phyloP scores from a whole-genome alignment of 2,888 invertebrate species.

The Agrochola litura region DNA sequence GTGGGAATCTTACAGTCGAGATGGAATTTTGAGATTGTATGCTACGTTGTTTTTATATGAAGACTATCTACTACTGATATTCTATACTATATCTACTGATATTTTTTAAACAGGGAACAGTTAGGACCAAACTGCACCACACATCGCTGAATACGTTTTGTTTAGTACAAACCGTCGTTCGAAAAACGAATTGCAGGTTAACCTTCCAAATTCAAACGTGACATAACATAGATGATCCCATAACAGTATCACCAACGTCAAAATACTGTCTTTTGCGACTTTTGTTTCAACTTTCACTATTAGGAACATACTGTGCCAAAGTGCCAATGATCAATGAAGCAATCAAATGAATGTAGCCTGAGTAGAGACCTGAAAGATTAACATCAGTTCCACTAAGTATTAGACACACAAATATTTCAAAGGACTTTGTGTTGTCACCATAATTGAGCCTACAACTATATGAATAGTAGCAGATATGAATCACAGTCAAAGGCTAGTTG shows the following conservation, averaged over 20 bases:
- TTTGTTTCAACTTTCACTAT: background rate
- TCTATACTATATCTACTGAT: too few relatives aligned
- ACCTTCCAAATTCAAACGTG: background rate
- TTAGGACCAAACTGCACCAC: too few relatives aligned
- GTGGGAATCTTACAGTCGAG: too few relatives aligned
- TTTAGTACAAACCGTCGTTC: background rate
- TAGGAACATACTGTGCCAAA: background rate
- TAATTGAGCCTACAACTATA: constrained; percentile 43
- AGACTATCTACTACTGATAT: too few relatives aligned
- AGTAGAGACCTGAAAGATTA: constrained; percentile 30
- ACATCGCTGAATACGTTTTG: background rate
- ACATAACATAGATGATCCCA: background rate
- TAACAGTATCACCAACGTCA: background rate
- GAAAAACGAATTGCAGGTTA: background rate
- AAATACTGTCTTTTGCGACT: background rate
- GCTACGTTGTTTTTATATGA: too few relatives aligned
- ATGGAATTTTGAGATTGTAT: too few relatives aligned
- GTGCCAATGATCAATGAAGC: constrained; percentile 5
- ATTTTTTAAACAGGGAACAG: too few relatives aligned
- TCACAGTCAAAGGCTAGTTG: constrained; percentile 42
- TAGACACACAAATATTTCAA: constrained; percentile 6
- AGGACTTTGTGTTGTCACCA: constrained; percentile 36
- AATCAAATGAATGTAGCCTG: background rate
- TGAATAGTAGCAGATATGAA: constrained; percentile 40
- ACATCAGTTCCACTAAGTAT: constrained; percentile 12